Evolutionary conservation across 92 coral and sea anemone species (phyloP), one percentile per base, ranked within the genome.

Genomic region (Micromussa lordhowensis): DNA sequence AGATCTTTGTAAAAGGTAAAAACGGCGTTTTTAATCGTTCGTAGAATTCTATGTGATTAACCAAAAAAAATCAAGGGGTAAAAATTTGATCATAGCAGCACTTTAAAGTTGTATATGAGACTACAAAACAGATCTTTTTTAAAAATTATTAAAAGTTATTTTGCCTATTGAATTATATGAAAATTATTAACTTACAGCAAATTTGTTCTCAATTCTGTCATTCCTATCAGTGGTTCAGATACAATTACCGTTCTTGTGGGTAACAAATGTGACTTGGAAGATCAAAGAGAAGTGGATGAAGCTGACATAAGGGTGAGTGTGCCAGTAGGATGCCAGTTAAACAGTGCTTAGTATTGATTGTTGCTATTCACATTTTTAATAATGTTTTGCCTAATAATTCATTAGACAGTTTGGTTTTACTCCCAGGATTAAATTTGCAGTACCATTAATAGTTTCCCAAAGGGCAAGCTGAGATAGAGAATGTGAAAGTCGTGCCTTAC

Each of bases 191-290:
- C n/a, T n/a, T n/a, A n/a, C 7, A 40, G 19, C 9, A 30, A 21
- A 83, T 24, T 28, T 36, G 24, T 61, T 11, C 26, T 77, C 5
- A 40, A 61, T 44, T 32, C 21, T 35, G 18, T 44, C 13, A 8
- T 30, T 66, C 80, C 31, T 49, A 80, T 36, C 78, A 94, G 96
- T 91, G 94, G 96, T 34, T 87, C 91, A 68, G 96, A 97, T 36
- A 89, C 94, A 57, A 86, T 96, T 30, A 88, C 90, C 7, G 44
- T 96, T n/a, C 71, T 95, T 38, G 97, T 96, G 75, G 98, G 96
- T 3, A 97, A 92, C 82, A 97, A 97, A 69, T 82, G 96, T 89
- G 99, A 97, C 83, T 87, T 92, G 73, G 77, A 51, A 73, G 90
- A 94, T 31, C 81, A 92, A 75, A 92, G 94, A 82, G 86, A 86